A percentile compares a stretch with the other conserved stretches of the same genome.
These are phyloP conservation scores for Anomalospiza imberbis DNA, from an alignment of 2,797 vertebrate genomes.

Conservation along the genomic window DNA sequence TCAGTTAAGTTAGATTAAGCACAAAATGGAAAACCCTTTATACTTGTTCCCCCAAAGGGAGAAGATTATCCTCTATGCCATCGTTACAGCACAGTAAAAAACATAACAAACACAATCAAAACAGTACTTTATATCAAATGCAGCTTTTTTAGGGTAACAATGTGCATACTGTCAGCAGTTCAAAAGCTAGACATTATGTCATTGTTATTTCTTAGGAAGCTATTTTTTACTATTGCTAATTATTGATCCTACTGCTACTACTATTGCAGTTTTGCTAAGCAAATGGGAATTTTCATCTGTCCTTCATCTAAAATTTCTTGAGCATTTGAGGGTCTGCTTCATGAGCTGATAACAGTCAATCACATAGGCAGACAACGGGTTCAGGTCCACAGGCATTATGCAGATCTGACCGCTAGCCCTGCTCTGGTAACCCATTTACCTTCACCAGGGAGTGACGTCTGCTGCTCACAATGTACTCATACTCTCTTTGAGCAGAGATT, in stretches of 20 bases:
- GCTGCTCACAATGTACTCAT: neutral
- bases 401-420: accelerated
- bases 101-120: neutral
- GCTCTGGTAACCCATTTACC: neutral
- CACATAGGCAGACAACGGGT: neutral
- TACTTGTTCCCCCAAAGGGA: neutral
- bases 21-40: constrained; percentile 58
- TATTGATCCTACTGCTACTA: neutral
- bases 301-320: neutral
- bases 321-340: neutral
- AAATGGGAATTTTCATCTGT: neutral
- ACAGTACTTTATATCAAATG: neutral
- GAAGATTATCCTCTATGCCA: constrained; percentile 37
- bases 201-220: neutral
- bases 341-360: neutral
- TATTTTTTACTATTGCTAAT: neutral
- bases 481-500: neutral
- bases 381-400: neutral
- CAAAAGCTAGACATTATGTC: neutral
- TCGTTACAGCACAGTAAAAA: neutral
- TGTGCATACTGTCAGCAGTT: neutral
- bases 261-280: neutral
- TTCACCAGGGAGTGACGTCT: neutral
- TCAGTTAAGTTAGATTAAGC: constrained; percentile 60
- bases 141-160: neutral